Conservation (phyloP, 1,140 invertebrate genomes). For the Schlechtendalia chinensis region DNA sequence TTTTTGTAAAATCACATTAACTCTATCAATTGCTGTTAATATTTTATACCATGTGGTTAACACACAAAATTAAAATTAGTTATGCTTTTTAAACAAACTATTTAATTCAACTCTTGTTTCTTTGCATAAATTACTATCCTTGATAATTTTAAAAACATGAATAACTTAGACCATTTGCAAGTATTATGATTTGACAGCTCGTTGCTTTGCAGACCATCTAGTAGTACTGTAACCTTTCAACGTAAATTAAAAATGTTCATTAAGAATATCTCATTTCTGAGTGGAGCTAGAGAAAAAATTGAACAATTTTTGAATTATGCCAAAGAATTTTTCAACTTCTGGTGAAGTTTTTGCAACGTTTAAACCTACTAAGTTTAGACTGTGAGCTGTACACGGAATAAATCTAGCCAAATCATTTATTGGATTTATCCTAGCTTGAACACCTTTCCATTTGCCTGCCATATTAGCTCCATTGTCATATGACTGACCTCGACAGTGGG, state of each 20-base stretch:
- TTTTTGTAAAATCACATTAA: conserved; percentile 25
- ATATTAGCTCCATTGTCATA: conserved; percentile 23
- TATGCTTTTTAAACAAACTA: neutral
- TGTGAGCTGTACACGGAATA: conserved; percentile 37
- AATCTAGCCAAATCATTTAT: too few relatives aligned
- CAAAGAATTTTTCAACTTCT: too few relatives aligned
- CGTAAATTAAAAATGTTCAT: too few relatives aligned
- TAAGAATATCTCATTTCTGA: too few relatives aligned
- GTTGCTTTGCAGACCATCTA: conserved; percentile 1
- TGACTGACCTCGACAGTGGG: too few relatives aligned
- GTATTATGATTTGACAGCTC: conserved; percentile 1
- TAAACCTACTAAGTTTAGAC: conserved; percentile 27
- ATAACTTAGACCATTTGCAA: neutral
- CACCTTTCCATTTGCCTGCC: conserved; percentile 20
- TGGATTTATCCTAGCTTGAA: conserved; percentile 10
- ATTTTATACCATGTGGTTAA: neutral
- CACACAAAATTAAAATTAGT: neutral
- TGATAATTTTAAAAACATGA: neutral
- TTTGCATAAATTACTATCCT: neutral
- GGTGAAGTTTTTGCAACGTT: conserved; percentile 51
- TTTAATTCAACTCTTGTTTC: conserved; percentile 4
- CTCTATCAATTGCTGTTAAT: neutral
- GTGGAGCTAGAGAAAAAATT: too few relatives aligned
- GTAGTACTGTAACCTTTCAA: conserved; percentile 32
- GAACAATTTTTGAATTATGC: too few relatives aligned